phyloP scores from a whole-genome alignment of 2,888 invertebrate species.

The Pelosia muscerda region DNA sequence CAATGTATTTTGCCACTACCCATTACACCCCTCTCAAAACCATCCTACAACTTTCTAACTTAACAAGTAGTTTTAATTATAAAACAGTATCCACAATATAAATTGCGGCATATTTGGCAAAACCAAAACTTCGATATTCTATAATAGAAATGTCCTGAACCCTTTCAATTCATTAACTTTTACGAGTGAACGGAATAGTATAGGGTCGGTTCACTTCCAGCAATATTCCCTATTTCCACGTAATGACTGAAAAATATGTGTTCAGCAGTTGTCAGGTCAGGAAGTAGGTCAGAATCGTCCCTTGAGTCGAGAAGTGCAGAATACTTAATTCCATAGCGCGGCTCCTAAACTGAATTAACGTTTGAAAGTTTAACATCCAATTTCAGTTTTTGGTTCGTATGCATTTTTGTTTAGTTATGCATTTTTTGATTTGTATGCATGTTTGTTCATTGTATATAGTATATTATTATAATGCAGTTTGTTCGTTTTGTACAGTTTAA shows the following conservation, averaged over 20 bases:
- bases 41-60: not conserved
- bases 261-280: conserved; percentile 56
- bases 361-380: conserved; percentile 35
- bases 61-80: not conserved
- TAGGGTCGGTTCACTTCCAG: conserved; percentile 12
- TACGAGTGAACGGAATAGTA: conserved; percentile 35
- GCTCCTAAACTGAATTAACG: conserved; percentile 38
- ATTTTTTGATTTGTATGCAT: conserved; percentile 11
- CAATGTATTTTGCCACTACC: not conserved
- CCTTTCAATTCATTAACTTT: conserved; percentile 31
- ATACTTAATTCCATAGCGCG: conserved; percentile 62
- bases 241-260: conserved; percentile 56
- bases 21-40: not conserved
- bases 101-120: conserved; percentile 11
- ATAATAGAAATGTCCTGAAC: conserved; percentile 15
- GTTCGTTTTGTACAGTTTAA: not conserved
- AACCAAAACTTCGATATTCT: conserved; percentile 12
- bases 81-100: not conserved
- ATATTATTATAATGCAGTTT: not conserved
- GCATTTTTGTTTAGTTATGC: conserved; percentile 21
- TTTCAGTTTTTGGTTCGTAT: conserved; percentile 28
- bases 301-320: conserved; percentile 45
- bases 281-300: conserved; percentile 56
- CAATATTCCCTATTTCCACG: conserved; percentile 35
- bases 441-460: not conserved